Conservation (phyloP, 2,113 vertebrate species). For the Cettia cetti region DNA sequence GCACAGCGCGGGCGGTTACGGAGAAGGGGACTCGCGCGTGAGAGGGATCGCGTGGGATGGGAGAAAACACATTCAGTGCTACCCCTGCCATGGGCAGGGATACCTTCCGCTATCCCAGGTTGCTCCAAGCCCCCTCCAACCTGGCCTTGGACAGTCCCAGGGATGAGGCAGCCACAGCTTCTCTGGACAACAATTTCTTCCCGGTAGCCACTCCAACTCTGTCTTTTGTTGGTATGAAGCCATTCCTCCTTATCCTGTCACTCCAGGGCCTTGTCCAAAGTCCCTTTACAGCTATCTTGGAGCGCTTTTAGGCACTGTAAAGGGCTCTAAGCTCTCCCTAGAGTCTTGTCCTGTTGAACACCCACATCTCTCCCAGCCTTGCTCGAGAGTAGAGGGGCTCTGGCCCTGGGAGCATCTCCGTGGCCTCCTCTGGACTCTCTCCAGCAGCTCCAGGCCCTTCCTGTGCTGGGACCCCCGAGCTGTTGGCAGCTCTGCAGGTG, state of each 20-base stretch:
- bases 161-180: background rate
- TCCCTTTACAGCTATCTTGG: background rate
- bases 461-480: background rate
- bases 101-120: rapidly evolving
- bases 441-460: background rate
- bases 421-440: background rate
- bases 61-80: background rate
- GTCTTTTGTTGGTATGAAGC: background rate
- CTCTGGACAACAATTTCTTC: background rate
- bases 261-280: rapidly evolving
- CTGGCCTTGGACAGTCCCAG: background rate
- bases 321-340: background rate
- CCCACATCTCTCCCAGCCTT: background rate
- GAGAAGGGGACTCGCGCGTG: background rate
- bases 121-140: background rate
- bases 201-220: background rate
- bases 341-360: background rate
- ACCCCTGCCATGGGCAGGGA: background rate
- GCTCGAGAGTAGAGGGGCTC: background rate
- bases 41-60: background rate
- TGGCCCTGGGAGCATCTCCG: background rate
- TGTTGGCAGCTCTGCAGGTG: background rate
- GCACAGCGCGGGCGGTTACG: background rate
- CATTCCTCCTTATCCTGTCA: rapidly evolving
- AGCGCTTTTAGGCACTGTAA: background rate